Percentiles rank a stretch among this genome's conserved stretches.
These are phyloP conservation scores for Paralichthys olivaceus DNA, from an alignment of 2,113 vertebrate genomes.

Conservation along the genomic window DNA sequence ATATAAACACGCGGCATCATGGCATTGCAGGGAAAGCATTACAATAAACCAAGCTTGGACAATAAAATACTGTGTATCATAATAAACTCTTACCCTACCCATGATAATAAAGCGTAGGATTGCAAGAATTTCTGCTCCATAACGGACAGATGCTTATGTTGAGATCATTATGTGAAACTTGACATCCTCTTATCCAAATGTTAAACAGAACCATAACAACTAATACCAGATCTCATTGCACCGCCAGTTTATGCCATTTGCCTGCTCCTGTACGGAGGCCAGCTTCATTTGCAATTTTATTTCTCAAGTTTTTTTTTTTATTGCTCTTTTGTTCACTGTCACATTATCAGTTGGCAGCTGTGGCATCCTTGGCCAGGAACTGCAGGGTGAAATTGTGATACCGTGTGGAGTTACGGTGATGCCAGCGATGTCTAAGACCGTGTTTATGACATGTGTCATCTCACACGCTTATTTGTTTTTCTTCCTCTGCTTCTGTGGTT, in stretches of 20 bases:
- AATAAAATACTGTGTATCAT: background rate
- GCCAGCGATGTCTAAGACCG: slow-evolving; percentile 18
- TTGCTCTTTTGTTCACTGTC: slow-evolving; percentile 39
- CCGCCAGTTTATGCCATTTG: slow-evolving; percentile 63
- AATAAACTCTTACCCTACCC: slow-evolving; percentile 3
- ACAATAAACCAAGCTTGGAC: slow-evolving; percentile 1
- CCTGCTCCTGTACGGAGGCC: slow-evolving; percentile 33
- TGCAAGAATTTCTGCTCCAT: slow-evolving; percentile 38
- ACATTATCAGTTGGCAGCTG: slow-evolving; percentile 33
- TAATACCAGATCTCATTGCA: slow-evolving; percentile 50
- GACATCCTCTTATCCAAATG: slow-evolving; percentile 68
- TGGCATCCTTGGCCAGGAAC: slow-evolving; percentile 15
- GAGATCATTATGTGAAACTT: slow-evolving; percentile 59
- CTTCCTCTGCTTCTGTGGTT: background rate
- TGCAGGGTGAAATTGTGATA: slow-evolving; percentile 22
- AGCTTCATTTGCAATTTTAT: slow-evolving; percentile 64
- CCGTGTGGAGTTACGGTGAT: slow-evolving; percentile 12
- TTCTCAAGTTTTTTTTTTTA: slow-evolving; percentile 37
- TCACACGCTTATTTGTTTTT: background rate
- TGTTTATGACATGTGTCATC: slow-evolving; percentile 3
- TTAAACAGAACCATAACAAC: slow-evolving; percentile 62
- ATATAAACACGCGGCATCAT: background rate
- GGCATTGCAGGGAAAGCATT: background rate
- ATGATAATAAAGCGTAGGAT: slow-evolving; percentile 23
- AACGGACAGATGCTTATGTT: slow-evolving; percentile 50